Evolutionary conservation across 2,797 vertebrate species (phyloP).

Genomic region (Tarsius wallacei): DNA sequence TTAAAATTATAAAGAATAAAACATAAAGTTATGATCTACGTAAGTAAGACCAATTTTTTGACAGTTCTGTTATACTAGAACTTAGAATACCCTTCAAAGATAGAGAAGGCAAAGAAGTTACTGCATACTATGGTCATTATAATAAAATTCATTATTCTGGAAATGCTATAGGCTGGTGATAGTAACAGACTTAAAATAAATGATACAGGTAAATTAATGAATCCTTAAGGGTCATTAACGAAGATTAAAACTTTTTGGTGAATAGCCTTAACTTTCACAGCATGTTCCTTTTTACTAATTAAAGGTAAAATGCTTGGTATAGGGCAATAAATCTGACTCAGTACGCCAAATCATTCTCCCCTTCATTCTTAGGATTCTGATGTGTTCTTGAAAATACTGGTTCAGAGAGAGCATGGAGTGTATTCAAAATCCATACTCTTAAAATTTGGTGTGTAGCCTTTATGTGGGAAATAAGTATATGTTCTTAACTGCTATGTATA

Average conservation of each 20-base stretch:
- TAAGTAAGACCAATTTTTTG: not conserved
- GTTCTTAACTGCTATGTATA: slow-evolving; percentile 9
- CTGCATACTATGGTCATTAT: not conserved
- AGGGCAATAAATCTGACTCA: not conserved
- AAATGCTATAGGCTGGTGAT: not conserved
- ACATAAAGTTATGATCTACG: not conserved
- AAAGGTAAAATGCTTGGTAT: not conserved
- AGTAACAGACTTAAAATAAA: not conserved
- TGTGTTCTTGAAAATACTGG: not conserved
- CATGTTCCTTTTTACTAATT: not conserved
- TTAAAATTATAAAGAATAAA: slow-evolving; percentile 55
- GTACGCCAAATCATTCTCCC: not conserved
- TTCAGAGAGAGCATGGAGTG: not conserved
- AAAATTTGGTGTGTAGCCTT: not conserved
- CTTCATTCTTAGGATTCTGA: not conserved
- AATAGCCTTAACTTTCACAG: not conserved
- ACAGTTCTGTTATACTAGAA: not conserved
- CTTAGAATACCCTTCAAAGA: not conserved
- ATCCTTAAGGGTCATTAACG: not conserved
- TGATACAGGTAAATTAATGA: not conserved
- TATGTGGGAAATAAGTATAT: not conserved
- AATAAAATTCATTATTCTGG: not conserved
- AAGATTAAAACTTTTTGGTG: not conserved
- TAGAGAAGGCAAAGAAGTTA: not conserved
- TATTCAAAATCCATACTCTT: not conserved